Base-by-base conservation (phyloP, 2,113 vertebrate species). In the Mugil cephalus region DNA sequence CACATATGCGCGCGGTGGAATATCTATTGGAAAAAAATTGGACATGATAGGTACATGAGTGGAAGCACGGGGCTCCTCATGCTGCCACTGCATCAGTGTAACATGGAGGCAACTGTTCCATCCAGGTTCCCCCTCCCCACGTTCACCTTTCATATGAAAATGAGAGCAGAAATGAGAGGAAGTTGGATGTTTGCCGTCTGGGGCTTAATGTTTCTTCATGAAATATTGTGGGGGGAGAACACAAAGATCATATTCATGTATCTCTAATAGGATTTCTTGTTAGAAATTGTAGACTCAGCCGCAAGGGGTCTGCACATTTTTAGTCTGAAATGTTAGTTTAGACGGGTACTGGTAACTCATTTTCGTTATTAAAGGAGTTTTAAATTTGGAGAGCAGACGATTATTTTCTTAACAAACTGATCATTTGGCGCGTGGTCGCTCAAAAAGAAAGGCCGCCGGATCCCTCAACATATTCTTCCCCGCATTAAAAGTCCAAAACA, bases 31-130 rank as follows among this genome's bases (percentile, higher is more conserved):
- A 45, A 67, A 87, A 52, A 77, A 85, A 94, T 93, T 92, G 91
- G 85, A 93, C 92, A 89, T 89, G 91, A 93, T 91, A 74, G 88
- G 90, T 89, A 90, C 92, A 91, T 75, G 88, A 85, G 86, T 42
- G 34, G 46, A 80, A 66, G 85, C 84, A 64, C 62, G 75, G 58
- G 82, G 79, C 66, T 80, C 82, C 69, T 77, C 74, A 15, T 84
- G 69, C 64, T 40, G 77, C 64, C 74, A 51, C 48, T 72, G 77
- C 81, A 74, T 82, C 72, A 67, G 43, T 46, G 69, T 34, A 77
- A 76, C 67, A 70, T 3, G 10, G 72, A 78, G 77, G 83, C 61
- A 78, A 48, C 38, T 38, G 61, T 62, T 82, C 53, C 38, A 69
- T 65, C 74, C 65, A 71, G 69, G 61, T 56, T 54, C 62, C 64